phyloP scores from a whole-genome alignment of 2,888 invertebrate species.

The Pammene fasciana region DNA sequence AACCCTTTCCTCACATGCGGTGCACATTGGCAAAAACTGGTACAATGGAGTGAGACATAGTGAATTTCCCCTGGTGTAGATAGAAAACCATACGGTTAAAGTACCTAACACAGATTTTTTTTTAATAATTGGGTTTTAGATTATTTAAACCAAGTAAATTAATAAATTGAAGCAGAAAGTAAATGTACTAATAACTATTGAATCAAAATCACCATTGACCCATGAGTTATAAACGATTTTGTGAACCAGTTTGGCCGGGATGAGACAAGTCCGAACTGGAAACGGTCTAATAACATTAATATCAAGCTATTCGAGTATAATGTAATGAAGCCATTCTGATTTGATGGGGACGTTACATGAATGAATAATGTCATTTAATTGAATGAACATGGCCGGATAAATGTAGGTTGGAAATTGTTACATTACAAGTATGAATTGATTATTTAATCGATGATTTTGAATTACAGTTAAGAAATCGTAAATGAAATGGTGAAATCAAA shows the following conservation, averaged over 20 bases:
- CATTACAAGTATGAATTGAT: slow-evolving; percentile 31
- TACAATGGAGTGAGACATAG: too few relatives aligned
- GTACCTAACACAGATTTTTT: too few relatives aligned
- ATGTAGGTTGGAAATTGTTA: background rate
- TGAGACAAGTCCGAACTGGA: slow-evolving; percentile 30
- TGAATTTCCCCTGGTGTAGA: too few relatives aligned
- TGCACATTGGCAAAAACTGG: too few relatives aligned
- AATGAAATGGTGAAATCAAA: too few relatives aligned
- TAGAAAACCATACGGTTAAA: too few relatives aligned
- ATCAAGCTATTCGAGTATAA: slow-evolving; percentile 32
- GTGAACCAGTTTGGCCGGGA: slow-evolving; percentile 28
- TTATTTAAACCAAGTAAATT: too few relatives aligned
- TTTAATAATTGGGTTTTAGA: too few relatives aligned
- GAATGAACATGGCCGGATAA: slow-evolving; percentile 27
- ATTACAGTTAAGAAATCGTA: too few relatives aligned
- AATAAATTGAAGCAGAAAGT: too few relatives aligned
- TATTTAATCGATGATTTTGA: slow-evolving; percentile 11
- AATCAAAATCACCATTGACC: background rate
- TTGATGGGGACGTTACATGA: slow-evolving; percentile 31
- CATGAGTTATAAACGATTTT: slow-evolving; percentile 8
- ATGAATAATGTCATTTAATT: slow-evolving; percentile 35
- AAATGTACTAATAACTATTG: background rate
- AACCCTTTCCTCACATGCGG: too few relatives aligned
- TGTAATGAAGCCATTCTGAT: slow-evolving; percentile 37
- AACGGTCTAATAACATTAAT: slow-evolving; percentile 34